Evolutionary conservation across 2,888 invertebrate species (phyloP), one percentile per base, ranked within the genome.

Genomic region (Melanophora roralis): DNA sequence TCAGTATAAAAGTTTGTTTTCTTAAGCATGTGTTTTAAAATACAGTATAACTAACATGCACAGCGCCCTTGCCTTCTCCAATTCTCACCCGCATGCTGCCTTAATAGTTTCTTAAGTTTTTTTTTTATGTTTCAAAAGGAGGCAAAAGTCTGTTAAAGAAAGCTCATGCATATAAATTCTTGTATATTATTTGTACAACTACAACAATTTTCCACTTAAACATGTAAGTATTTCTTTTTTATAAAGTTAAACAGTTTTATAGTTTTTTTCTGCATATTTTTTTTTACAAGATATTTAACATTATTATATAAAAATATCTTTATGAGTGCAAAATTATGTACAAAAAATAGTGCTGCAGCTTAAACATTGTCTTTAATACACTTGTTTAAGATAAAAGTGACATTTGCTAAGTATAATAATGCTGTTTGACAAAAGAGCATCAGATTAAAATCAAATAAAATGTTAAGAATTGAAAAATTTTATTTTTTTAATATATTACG

Each of bases 191-290:
- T 49, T 59, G 59, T 36, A 57, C 21, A 67, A 51, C 49, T 78
- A 73, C 51, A 78, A 78, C 69, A 78, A 78, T 74, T 74, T 78
- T 74, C 78, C 78, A 78, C 78, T 78, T 78, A 74, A 78, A 59
- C 78, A 78, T 78, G 78, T 64, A 68, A 69, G 57, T 45, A 68
- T 55, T 57, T 47, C 49, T 64, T 45, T 11, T 45, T 9, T n/a
- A 8, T 4, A 40, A 21, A 60, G 60, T 62, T 72, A 60, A 72
- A 53, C 53, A 62, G 53, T 64, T 72, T 45, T 9, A 23, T 9
- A 43, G 53, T n/a, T n/a, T n/a, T 53, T 53, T 64, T 45, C 45
- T 64, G 53, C 62, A 45, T 43, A 27, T 69, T 36, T 34, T 55
- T 59, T 49, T 4, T 23, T 38, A n/a, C 38, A 38, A 38, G 55